A percentile compares a stretch with the other conserved stretches of the same genome.
Evolutionary conservation across 2,113 vertebrate species (phyloP).

Genomic region (Thryonomys swinderianus): DNA sequence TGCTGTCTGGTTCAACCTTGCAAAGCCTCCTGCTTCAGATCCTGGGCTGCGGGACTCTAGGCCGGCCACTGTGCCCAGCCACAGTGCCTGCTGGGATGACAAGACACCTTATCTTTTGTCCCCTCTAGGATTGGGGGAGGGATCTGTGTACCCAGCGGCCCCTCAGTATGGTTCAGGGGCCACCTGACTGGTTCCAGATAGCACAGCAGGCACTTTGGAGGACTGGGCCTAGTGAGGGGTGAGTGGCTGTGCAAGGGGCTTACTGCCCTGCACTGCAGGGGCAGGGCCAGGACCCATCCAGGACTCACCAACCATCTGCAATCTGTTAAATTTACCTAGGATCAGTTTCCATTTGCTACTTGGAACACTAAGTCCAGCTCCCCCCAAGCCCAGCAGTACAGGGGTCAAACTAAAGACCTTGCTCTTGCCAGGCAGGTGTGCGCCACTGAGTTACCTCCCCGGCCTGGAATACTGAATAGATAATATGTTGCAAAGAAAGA

Average conservation of each 20-base stretch:
- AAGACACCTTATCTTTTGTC: background rate
- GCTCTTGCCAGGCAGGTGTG: too few relatives aligned
- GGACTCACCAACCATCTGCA: background rate
- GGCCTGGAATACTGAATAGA: slow-evolving; percentile 18
- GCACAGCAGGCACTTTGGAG: background rate
- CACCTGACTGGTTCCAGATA: too few relatives aligned
- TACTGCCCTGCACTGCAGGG: background rate
- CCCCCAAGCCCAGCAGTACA: too few relatives aligned
- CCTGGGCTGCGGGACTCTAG: background rate
- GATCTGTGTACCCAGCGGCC: background rate
- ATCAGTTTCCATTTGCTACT: slow-evolving; percentile 9
- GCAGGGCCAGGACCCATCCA: background rate
- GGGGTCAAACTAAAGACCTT: too few relatives aligned
- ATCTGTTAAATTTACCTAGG: background rate
- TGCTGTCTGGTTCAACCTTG: background rate
- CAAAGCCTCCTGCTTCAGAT: background rate
- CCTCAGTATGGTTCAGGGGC: background rate
- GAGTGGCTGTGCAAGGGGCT: background rate
- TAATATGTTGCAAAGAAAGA: slow-evolving; percentile 11
- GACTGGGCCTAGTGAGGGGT: too few relatives aligned
- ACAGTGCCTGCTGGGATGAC: background rate
- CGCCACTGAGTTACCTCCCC: too few relatives aligned
- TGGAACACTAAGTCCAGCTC: background rate
- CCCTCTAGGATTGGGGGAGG: background rate
- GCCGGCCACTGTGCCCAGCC: background rate